A percentile compares a stretch with the other conserved stretches of the same genome.
These are phyloP conservation scores for Cyphomyrus discorhynchus DNA, from an alignment of 2,113 vertebrate genomes.

Conservation along the genomic window DNA sequence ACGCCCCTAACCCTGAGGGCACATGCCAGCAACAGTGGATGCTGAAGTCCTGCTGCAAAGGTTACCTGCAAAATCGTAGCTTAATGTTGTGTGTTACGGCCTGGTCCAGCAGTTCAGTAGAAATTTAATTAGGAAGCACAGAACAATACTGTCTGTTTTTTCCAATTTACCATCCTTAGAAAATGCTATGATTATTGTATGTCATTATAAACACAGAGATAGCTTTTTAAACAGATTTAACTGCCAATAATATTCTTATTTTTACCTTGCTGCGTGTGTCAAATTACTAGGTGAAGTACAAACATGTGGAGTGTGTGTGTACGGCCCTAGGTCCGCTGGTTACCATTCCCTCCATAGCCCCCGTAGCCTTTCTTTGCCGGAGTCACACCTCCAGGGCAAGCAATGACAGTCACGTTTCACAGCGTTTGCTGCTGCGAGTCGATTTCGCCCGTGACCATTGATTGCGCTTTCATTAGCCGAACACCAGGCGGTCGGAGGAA, in stretches of 20 bases:
- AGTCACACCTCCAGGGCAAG: neutral
- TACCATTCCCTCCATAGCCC: neutral
- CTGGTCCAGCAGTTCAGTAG: neutral
- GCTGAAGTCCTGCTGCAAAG: neutral
- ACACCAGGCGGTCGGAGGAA: neutral
- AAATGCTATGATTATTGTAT: neutral
- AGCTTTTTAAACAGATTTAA: neutral
- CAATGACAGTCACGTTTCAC: neutral
- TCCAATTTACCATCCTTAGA: neutral
- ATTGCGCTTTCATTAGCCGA: conserved; percentile 25
- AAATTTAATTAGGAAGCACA: neutral
- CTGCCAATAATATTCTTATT: neutral
- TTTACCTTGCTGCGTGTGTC: neutral
- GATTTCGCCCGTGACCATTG: conserved; percentile 17
- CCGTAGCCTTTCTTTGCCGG: neutral
- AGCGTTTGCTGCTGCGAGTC: conserved; percentile 9
- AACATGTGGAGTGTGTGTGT: neutral
- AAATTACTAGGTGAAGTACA: no score
- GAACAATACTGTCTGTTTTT: neutral
- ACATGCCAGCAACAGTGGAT: no score
- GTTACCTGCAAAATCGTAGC: neutral
- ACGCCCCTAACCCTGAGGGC: neutral
- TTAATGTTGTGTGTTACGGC: neutral
- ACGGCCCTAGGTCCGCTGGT: neutral
- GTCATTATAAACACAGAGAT: neutral